Evolutionary conservation across 2,113 vertebrate species (phyloP), one percentile per base, ranked within the genome.

Genomic region (Brachyhypopomus occidentalis): DNA sequence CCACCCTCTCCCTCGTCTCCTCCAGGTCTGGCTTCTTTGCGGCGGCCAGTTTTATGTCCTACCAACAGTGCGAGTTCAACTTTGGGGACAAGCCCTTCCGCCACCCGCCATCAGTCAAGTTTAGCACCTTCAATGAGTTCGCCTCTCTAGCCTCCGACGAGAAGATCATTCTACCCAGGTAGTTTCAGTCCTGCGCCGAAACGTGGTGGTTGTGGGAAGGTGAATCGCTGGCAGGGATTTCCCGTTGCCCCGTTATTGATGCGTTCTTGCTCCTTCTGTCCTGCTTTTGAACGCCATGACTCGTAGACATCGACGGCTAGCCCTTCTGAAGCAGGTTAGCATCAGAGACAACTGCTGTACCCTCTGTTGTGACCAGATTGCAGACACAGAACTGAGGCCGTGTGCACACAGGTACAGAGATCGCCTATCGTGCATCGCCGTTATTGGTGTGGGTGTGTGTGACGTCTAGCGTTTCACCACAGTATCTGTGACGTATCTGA

Each of bases 51-150:
- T 99, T 99, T 88, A 99, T 99, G 98, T 99, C 97, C 14, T 99
- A 99, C 89, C 97, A 99, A 88, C 98, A 99, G 84, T 99, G 98
- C 63, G 96, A 99, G 92, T 99, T 99, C 89, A 99, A 99, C 92
- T 99, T 99, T 20, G 97, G 97, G 90, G 95, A 96, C 91, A 99
- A 96, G 86, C 95, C 97, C 86, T 99, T 99, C 92, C 97, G 95
- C 88, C 96, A 97, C 88, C 95, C 96, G 27, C 98, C 98, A 0
- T 86, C 96, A 22, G 89, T 95, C 85, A 98, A 98, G 91, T 98
- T 97, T 89, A 99, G 95, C 95, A 99, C 98, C 89, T 99, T 99
- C 88, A 99, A 99, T 64, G 96, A 98, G 85, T 97, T 97, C 2
- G 97, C 98, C 75, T 97, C 96, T 7, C 91, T 99, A 73, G 94